Base-by-base conservation (phyloP, 2,888 invertebrate genomes). In the Rhagophthalmus giganteus region DNA sequence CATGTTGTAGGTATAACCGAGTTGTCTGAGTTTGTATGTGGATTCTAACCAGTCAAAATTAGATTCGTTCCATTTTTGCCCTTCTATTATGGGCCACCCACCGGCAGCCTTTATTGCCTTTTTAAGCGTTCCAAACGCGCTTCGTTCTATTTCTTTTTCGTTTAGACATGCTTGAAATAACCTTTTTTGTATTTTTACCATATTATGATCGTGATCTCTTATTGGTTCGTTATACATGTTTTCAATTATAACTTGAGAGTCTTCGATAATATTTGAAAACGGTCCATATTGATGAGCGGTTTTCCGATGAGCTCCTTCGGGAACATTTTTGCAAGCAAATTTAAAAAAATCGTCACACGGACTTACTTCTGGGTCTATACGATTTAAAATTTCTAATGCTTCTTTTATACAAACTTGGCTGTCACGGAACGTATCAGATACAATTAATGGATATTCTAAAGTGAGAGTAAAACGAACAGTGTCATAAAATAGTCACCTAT, bases 281-380 rank as follows among this genome's bases (percentile, higher is more conserved):
- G 11, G 7, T 2, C 11, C 11, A 9, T 26, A 2, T 5, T 11
- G 2, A 7, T 39, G 8, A 2, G 11, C 8, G 1, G 1, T 24
- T n/a, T n/a, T n/a, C n/a, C n/a, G n/a, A n/a, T n/a, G n/a, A n/a
- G n/a, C n/a, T n/a, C n/a, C n/a, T 31, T 20, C 20, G 15, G 26
- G 14, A 35, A 38, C 16, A n/a, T 34, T 40, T 9, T 28, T 27
- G 11, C 51, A 51, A 30, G 40, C 32, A 24, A 51, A 51, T 10
- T 27, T 11, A 13, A 88, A 88, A 72, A 90, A 90, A 67, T 89
- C 85, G 53, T 88, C 85, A 66, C 89, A 90, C 0, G 89, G 88
- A 57, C 88, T 83, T 8, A 83, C 81, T 1, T 73, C 70, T 1
- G 76, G 71, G 60, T 89, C 84, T 79, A 89, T 82, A 62, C 83